Evolutionary conservation across 2,113 vertebrate species (phyloP), one percentile per base, ranked within the genome.

Genomic region (Dipodomys merriami): DNA sequence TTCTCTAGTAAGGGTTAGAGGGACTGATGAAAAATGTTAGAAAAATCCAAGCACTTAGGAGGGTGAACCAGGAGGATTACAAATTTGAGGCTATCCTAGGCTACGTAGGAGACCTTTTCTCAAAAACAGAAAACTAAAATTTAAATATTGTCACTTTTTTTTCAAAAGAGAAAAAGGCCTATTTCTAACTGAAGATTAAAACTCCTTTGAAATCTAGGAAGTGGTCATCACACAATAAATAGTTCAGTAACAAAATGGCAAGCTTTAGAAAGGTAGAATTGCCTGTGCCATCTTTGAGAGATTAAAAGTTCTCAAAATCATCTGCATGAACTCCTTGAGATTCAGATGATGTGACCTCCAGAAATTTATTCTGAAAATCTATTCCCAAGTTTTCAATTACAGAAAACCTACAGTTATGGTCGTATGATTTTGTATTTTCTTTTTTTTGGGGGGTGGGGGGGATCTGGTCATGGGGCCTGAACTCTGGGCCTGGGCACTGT

Each of bases 271-370:
- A 86, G 81, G 25, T 49, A 27, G 2, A 91, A 80, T 35, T 95
- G 83, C 94, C 93, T 83, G 77, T 96, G 80, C 65, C 91, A 12
- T 5, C 71, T 96, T 94, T 23, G 0, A 39, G 92, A 86, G 88
- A 69, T 80, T 67, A 27, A 35, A 79, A 84, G 25, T 94, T 97
- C 95, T 96, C 94, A 93, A 95, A 65, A 92, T 96, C 95, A 96
- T 96, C 96, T 91, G 25, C 96, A 76, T 85, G 87, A 96, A 83
- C 83, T 94, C 91, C 95, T 96, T 97, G 92, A 23, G 23, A 64
- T 23, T 91, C 93, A 91, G 96, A 44, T 81, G 67, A 94, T 94
- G 0, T 72, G 30, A 67, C 69, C 95, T 8, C 86, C 81, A 77
- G 71, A 94, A 68, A 60, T 46, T 83, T 88, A 30, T 85, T 86